phyloP scores from a whole-genome alignment of 2,113 vertebrate genomes.

The Dinomys branickii region DNA sequence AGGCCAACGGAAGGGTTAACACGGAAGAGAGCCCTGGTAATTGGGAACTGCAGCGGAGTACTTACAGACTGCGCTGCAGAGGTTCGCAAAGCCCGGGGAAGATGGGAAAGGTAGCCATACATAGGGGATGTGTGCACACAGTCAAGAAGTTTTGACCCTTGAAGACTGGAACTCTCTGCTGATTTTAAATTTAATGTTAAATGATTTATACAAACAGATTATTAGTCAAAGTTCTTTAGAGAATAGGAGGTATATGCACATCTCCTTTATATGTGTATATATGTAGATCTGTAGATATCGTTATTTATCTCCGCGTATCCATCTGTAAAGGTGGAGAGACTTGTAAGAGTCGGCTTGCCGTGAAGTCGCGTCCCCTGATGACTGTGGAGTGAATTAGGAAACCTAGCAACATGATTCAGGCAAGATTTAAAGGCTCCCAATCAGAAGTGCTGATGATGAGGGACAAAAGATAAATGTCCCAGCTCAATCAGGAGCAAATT shows the following conservation, averaged over 20 bases:
- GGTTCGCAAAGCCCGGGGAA: neutral
- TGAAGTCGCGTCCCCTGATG: neutral
- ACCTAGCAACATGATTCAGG: neutral
- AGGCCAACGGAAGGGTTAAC: conserved; percentile 43
- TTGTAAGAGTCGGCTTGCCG: neutral
- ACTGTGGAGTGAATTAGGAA: neutral
- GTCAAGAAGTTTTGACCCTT: neutral
- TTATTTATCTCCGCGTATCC: neutral
- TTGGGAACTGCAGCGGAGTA: neutral
- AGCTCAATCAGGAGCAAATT: neutral
- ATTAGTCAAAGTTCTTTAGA: neutral
- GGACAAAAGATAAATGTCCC: neutral
- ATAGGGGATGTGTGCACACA: neutral
- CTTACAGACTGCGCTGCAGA: neutral
- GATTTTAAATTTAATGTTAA: neutral
- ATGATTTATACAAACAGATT: neutral
- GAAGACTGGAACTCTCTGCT: neutral
- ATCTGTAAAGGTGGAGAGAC: neutral
- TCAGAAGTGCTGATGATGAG: too few species aligned
- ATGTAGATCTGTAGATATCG: too few species aligned
- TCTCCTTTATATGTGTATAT: neutral
- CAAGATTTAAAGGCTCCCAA: neutral
- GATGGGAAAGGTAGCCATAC: neutral
- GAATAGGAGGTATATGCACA: neutral
- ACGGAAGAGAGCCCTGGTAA: neutral